Evolutionary conservation across 2,113 vertebrate species (phyloP).

Genomic region (Poeciliopsis retropinna): DNA sequence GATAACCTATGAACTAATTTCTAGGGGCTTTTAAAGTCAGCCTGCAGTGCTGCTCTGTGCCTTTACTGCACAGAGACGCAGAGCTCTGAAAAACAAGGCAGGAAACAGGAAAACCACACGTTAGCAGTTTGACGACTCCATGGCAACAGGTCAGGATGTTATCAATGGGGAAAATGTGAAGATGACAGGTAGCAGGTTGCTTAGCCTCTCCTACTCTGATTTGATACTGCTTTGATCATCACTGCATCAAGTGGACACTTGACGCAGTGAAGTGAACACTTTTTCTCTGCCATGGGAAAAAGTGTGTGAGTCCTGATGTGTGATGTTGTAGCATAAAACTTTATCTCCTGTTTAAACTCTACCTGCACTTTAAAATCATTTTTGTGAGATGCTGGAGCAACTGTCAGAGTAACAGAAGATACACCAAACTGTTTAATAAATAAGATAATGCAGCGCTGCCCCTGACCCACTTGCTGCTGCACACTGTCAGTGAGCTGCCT

Average conservation of each 20-base stretch:
- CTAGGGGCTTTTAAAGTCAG: constrained; percentile 6
- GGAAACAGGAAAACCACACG: constrained; percentile 86
- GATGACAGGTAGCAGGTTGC: constrained; percentile 48
- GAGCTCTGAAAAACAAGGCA: constrained; percentile 56
- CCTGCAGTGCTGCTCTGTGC: constrained; percentile 32
- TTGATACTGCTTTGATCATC: neutral
- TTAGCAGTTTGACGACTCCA: constrained; percentile 65
- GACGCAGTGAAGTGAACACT: too few relatives aligned
- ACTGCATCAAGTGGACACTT: neutral
- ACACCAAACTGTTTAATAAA: too few relatives aligned
- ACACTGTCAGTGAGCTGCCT: neutral
- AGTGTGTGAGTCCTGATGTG: neutral
- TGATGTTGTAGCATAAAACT: neutral
- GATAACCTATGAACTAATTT: neutral
- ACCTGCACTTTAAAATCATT: neutral
- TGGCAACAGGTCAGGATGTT: constrained; percentile 78
- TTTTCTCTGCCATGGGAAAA: neutral
- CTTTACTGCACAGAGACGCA: constrained; percentile 34
- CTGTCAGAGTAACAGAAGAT: too few relatives aligned
- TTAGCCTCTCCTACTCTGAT: constrained; percentile 3
- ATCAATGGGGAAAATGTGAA: constrained; percentile 41
- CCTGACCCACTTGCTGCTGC: neutral
- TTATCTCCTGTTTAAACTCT: neutral
- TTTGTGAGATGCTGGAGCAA: too few relatives aligned
- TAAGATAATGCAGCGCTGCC: neutral